Conservation (phyloP, 37 sponge, comb jelly and placozoan genomes). For the Haliclona indistincta region DNA sequence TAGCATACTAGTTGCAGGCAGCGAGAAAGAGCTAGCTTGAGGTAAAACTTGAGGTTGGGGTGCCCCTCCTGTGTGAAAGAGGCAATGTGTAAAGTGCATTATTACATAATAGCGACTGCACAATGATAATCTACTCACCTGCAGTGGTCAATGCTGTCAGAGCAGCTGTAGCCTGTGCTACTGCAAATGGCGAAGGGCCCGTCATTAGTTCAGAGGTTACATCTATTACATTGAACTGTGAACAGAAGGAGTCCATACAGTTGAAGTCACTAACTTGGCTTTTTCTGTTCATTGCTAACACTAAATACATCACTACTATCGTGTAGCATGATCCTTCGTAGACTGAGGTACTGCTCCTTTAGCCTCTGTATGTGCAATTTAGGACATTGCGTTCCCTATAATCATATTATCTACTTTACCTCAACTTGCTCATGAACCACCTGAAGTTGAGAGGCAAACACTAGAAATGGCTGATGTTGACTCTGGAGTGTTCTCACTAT, state of each 20-base stretch:
- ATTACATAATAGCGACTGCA: no score
- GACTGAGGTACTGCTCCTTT: slow-evolving; percentile 65
- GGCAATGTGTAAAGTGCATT: no score
- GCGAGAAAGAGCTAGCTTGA: no score
- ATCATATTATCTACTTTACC: slow-evolving; percentile 9
- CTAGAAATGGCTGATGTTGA: slow-evolving; percentile 71
- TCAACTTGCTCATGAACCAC: slow-evolving; percentile 61
- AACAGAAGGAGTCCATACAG: not conserved
- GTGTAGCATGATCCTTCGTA: slow-evolving; percentile 48
- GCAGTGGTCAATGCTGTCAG: slow-evolving; percentile 17
- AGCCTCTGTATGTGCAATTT: slow-evolving; percentile 18
- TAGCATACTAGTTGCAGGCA: no score
- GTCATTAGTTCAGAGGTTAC: not conserved
- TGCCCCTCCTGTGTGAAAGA: no score
- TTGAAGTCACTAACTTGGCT: slow-evolving; percentile 9
- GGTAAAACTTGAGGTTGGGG: no score
- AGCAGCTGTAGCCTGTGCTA: slow-evolving; percentile 37
- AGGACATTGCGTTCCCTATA: not conserved
- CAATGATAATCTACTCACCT: not conserved
- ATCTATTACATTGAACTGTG: no score
- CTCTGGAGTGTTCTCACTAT: slow-evolving; percentile 52
- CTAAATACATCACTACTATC: slow-evolving; percentile 76
- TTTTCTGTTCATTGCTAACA: slow-evolving; percentile 26
- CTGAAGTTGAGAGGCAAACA: slow-evolving; percentile 70
- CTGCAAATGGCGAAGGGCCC: slow-evolving; percentile 47